Conservation (phyloP, 2,797 vertebrate genomes). For the Darevskia nairensis region DNA sequence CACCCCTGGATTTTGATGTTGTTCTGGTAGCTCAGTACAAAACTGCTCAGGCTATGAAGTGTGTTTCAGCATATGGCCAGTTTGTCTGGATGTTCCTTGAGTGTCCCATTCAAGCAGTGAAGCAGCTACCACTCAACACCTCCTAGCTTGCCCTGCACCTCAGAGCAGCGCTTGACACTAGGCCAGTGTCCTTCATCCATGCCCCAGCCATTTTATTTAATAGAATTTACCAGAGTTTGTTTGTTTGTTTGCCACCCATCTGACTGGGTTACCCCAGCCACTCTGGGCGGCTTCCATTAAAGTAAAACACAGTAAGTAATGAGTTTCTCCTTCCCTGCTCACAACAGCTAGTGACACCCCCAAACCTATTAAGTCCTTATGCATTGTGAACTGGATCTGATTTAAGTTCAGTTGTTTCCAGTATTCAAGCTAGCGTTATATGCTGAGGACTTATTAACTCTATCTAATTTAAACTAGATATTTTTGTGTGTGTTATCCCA, state of each 20-base stretch:
- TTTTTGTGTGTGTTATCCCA: conserved; percentile 71
- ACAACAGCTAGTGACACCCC: no score
- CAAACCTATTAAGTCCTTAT: neutral
- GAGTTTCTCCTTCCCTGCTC: neutral
- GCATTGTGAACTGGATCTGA: neutral
- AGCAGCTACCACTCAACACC: neutral
- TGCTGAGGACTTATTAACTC: neutral
- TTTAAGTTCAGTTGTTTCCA: rapidly evolving
- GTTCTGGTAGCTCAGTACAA: neutral
- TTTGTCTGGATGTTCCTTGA: neutral
- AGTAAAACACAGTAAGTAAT: neutral
- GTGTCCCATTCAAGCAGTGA: neutral
- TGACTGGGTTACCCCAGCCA: no score
- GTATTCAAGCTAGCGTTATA: neutral
- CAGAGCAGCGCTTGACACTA: neutral
- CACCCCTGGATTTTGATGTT: neutral
- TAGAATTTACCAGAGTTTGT: neutral
- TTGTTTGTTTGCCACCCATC: no score
- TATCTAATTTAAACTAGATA: conserved; percentile 44
- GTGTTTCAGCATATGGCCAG: neutral
- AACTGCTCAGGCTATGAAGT: neutral
- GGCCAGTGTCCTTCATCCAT: neutral
- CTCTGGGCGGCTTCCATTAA: neutral
- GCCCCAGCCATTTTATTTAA: neutral
- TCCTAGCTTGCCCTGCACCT: neutral